Evolutionary conservation across 1,140 invertebrate species (phyloP).

Genomic region (Eubasilissa regina): DNA sequence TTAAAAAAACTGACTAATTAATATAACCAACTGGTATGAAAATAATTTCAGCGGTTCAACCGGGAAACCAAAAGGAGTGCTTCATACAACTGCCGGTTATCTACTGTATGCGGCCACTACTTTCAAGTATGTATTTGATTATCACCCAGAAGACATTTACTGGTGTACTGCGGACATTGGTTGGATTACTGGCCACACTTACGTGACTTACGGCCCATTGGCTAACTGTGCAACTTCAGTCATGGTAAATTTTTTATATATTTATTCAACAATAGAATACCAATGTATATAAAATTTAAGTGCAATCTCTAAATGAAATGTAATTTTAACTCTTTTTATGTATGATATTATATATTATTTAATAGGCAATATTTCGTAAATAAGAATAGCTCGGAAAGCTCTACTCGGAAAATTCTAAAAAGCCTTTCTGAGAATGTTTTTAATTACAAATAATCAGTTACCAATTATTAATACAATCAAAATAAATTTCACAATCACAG

Average conservation of each 20-base stretch:
- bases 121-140: constrained; percentile 96
- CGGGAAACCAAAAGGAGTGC: constrained; percentile 97
- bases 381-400: too few species aligned
- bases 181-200: constrained; percentile 98
- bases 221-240: constrained; percentile 95
- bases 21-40: background rate
- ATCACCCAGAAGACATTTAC: constrained; percentile 91
- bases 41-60: constrained; percentile 86
- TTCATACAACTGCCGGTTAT: constrained; percentile 96
- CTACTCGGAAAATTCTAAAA: too few species aligned
- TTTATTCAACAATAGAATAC: background rate
- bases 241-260: constrained; percentile 76
- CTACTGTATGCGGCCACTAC: constrained; percentile 92
- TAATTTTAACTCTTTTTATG: too few species aligned
- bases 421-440: too few species aligned
- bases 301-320: too few species aligned
- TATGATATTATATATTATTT: too few species aligned
- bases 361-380: too few species aligned
- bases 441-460: too few species aligned
- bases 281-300: too few species aligned
- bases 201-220: constrained; percentile 95
- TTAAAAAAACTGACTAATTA: background rate
- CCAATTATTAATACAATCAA: too few species aligned
- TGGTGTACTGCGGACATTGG: constrained; percentile 99
- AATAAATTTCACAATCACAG: too few species aligned